Base-by-base conservation (phyloP, 2,113 vertebrate genomes). In the Zosterops lateralis region DNA sequence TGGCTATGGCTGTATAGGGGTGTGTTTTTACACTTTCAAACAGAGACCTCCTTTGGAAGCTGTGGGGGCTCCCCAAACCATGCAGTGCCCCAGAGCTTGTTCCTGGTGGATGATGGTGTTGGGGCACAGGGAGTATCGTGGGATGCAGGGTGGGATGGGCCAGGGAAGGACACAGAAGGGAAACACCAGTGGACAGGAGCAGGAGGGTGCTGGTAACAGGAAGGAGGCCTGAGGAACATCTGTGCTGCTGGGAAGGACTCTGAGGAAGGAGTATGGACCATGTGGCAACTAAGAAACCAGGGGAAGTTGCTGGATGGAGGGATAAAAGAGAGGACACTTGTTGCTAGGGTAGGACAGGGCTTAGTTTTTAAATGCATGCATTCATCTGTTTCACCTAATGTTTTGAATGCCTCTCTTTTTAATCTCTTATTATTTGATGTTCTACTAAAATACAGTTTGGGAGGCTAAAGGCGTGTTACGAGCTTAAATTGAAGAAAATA, bases 61-160 rank as follows among this genome's bases (percentile, higher is more conserved):
- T 76, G 18, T 7, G 6, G 24, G 4, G n/a, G 45, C 13, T 71
- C 34, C 20, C 36, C 14, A 67, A 71, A 21, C 7, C 17, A 0
- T 1, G 2, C 20, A 9, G 11, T 31, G 25, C 12, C 0, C 0
- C n/a, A 17, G 74, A 77, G 9, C 28, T 68, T 0, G 0, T 25
- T 72, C 8, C 14, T 40, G 28, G 38, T 22, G 12, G 51, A 0
- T 34, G 29, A 4, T 10, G 21, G 6, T 40, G 31, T 10, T 34
- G 36, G 29, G 40, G 50, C 34, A 20, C 38, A 61, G 28, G 53
- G 53, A 56, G 31, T 7, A 1, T 10, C 1, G 7, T 0, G 1
- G 50, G 17, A 10, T 1, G 0, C 18, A 3, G 34, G 6, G 24
- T 36, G 50, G 60, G 36, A 16, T 1, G 21, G 32, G 22, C 1